These are phyloP conservation scores for Athene cunicularia DNA, from an alignment of 2,113 vertebrate species.

Conservation along the genomic window DNA sequence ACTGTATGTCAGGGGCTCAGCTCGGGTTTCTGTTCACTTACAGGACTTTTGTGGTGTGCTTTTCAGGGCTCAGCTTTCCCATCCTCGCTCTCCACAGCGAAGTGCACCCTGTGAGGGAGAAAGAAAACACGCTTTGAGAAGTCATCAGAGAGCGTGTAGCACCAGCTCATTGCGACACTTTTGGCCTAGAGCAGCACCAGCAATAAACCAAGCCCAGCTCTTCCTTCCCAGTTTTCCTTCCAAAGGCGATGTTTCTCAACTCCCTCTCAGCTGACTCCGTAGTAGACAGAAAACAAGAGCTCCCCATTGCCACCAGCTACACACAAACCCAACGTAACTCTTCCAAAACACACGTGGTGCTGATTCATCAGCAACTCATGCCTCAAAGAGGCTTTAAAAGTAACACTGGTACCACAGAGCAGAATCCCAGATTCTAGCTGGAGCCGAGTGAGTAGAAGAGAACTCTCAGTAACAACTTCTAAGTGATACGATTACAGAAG, in stretches of 20 bases:
- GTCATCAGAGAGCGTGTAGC: not conserved
- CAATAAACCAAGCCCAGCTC: not conserved
- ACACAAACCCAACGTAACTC: not conserved
- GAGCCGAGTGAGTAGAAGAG: not conserved
- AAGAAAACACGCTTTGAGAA: not conserved
- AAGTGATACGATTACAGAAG: not conserved
- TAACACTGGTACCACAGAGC: not conserved
- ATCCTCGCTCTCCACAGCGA: not conserved
- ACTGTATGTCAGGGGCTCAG: not conserved
- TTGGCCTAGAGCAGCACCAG: not conserved
- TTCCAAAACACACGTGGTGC: not conserved
- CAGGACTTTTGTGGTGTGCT: not conserved
- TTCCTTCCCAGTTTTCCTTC: not conserved
- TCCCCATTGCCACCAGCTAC: not conserved
- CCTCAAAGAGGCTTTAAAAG: not conserved
- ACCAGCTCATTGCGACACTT: not conserved
- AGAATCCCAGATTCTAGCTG: not conserved
- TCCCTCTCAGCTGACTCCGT: not conserved
- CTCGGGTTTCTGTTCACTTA: not conserved
- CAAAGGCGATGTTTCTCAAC: not conserved
- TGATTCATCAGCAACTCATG: not conserved
- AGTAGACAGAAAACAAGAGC: not conserved
- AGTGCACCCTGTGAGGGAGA: not conserved
- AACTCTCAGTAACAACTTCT: not conserved
- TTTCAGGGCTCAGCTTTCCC: constrained; percentile 44